These are phyloP conservation scores for Cotesia congregata DNA, from an alignment of 2,888 invertebrate species.

Conservation along the genomic window DNA sequence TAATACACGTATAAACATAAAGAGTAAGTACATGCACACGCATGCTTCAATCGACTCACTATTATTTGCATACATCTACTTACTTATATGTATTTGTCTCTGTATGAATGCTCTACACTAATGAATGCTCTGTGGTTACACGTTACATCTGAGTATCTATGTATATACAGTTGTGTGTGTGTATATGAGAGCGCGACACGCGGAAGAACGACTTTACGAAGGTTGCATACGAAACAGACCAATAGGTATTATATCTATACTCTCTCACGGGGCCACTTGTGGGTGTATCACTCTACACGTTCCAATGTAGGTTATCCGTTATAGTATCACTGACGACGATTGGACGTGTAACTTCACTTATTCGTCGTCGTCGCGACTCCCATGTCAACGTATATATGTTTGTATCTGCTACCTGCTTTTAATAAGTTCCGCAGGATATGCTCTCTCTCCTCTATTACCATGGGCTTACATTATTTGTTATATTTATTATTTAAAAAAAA, in stretches of 20 bases:
- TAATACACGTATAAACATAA: not conserved
- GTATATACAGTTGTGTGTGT: not conserved
- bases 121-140: constrained; percentile 14
- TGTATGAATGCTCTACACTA: not conserved
- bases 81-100: not conserved
- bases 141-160: not conserved
- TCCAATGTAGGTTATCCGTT: constrained; percentile 67
- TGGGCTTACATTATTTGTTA: not conserved
- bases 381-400: constrained; percentile 46
- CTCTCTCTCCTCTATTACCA: not conserved
- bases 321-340: constrained; percentile 56
- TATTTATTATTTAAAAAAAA: not conserved
- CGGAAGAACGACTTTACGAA: constrained; percentile 54
- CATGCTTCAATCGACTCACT: constrained; percentile 4
- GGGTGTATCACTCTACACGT: constrained; percentile 41
- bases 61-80: not conserved
- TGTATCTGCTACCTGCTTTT: constrained; percentile 35
- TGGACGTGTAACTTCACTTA: constrained; percentile 55
- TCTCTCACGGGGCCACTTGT: constrained; percentile 37
- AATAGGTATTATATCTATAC: constrained; percentile 37
- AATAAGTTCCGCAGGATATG: constrained; percentile 45
- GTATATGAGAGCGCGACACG: constrained; percentile 40
- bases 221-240: constrained; percentile 63
- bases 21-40: constrained; percentile 4
- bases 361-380: constrained; percentile 51